Evolutionary conservation across 2,888 invertebrate species (phyloP), one percentile per base, ranked within the genome.

Genomic region (Agriopis leucophaearia): DNA sequence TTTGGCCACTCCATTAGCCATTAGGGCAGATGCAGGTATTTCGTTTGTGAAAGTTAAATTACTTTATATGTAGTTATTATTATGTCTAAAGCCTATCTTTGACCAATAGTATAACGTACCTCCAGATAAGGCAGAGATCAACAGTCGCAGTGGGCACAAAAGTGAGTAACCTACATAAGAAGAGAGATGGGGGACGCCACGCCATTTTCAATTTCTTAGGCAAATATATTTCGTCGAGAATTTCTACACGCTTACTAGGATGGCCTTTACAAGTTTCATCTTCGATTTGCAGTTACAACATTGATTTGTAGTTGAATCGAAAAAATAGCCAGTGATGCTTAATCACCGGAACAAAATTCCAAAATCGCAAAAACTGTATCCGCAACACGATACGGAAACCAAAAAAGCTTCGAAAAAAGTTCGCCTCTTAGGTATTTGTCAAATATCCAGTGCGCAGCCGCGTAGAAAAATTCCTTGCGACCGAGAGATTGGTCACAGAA

Each of bases 381-480:
- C 76, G 83, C 81, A 73, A 81, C 74, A 76, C 69, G 66, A 70
- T 36, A 45, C 66, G 74, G 73, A 85, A 86, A 86, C 78, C 79
- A 84, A 86, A 88, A 85, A 86, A 67, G 72, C 61, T 58, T 56
- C 74, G 72, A 84, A 91, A 90, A 90, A 90, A 90, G 86, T 88
- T 88, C 79, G 88, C 89, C 66, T 81, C 77, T 68, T 81, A 88
- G 54, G 66, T 74, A 71, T 71, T 71, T 70, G 74, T 71, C 88
- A 87, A 91, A 92, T 90, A 90, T 88, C 87, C 86, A 83, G 88
- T 88, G 91, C 77, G 76, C 90, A 90, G 84, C 82, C 87, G 87
- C 81, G 87, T 89, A 90, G 91, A 92, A 91, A 92, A 85, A 92
- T 92, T 91, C 89, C 88, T 86, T 82, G 86, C 84, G 88, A 51